Evolutionary conservation across 2,888 invertebrate species (phyloP).

Genomic region (Tinea pellionella): DNA sequence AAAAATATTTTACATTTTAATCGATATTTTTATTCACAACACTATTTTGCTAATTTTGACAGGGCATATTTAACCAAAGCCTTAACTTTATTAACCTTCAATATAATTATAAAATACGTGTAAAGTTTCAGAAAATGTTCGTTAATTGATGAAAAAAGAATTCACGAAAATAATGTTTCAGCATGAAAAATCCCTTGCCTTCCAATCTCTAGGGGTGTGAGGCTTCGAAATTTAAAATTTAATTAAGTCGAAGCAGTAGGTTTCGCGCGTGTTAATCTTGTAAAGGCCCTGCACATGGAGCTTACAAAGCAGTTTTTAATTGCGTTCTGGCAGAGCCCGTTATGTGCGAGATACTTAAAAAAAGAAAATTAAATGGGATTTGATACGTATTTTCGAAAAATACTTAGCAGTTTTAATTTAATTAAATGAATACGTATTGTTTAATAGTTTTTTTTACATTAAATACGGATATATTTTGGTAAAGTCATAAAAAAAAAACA

Average conservation of each 20-base stretch:
- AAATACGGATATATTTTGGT: too few species aligned
- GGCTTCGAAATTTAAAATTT: constrained; percentile 54
- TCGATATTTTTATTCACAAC: too few species aligned
- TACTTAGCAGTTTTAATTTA: neutral
- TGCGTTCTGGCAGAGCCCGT: constrained; percentile 35
- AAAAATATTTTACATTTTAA: too few species aligned
- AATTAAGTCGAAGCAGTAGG: constrained; percentile 43
- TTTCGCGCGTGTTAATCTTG: constrained; percentile 45
- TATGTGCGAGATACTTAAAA: constrained; percentile 41
- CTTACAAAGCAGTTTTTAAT: constrained; percentile 61
- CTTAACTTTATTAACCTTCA: too few species aligned
- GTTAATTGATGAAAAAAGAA: neutral
- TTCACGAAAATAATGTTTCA: neutral
- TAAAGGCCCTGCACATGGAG: constrained; percentile 44
- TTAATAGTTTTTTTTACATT: too few species aligned
- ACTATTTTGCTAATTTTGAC: too few species aligned
- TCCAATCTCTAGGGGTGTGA: constrained; percentile 24
- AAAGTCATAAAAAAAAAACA: too few species aligned
- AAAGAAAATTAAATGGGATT: constrained; percentile 18
- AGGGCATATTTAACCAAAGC: too few species aligned
- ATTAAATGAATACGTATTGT: neutral
- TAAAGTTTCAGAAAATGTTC: too few species aligned
- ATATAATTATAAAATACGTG: too few species aligned
- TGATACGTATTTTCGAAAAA: neutral
- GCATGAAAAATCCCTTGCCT: constrained; percentile 26